phyloP scores from a whole-genome alignment of 35 echinoderm and acorn worm genomes.

The Heliocidaris tuberculata region DNA sequence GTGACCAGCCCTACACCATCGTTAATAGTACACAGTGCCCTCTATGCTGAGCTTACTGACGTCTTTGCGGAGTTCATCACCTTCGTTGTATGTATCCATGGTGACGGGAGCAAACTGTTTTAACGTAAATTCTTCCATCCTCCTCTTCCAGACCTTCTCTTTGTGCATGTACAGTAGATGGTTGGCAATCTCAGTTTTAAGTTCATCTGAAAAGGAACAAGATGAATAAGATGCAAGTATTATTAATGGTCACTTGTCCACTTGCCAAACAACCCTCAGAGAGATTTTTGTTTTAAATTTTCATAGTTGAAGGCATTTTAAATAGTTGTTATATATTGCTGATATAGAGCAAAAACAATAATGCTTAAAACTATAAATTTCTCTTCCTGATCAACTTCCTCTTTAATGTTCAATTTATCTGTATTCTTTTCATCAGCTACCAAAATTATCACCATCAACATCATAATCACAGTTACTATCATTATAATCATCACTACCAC shows the following conservation, averaged over 20 bases:
- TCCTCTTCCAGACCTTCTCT: conserved; percentile 53
- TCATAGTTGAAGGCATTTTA: neutral
- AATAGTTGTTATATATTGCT: too few relatives aligned
- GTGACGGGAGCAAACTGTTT: conserved; percentile 66
- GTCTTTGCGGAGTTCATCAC: conserved; percentile 58
- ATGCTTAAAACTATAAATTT: too few relatives aligned
- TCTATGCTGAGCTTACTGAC: conserved; percentile 67
- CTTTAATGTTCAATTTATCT: too few relatives aligned
- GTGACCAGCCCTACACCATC: neutral
- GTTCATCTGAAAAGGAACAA: conserved; percentile 57
- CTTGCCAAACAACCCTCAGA: neutral
- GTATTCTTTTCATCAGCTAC: too few relatives aligned
- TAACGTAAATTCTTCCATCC: conserved; percentile 60
- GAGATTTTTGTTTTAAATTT: neutral
- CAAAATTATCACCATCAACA: too few relatives aligned
- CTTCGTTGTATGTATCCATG: conserved; percentile 43
- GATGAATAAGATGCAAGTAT: neutral
- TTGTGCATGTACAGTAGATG: conserved; percentile 75
- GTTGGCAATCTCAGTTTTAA: conserved; percentile 50
- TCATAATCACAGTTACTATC: too few relatives aligned
- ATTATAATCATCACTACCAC: too few relatives aligned
- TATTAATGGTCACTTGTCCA: neutral
- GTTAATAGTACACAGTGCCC: conserved; percentile 70
- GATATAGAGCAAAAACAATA: too few relatives aligned
- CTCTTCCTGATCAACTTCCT: too few relatives aligned